These are phyloP conservation scores for Ornithoptera priamus DNA, from an alignment of 2,888 invertebrate genomes.

Conservation along the genomic window DNA sequence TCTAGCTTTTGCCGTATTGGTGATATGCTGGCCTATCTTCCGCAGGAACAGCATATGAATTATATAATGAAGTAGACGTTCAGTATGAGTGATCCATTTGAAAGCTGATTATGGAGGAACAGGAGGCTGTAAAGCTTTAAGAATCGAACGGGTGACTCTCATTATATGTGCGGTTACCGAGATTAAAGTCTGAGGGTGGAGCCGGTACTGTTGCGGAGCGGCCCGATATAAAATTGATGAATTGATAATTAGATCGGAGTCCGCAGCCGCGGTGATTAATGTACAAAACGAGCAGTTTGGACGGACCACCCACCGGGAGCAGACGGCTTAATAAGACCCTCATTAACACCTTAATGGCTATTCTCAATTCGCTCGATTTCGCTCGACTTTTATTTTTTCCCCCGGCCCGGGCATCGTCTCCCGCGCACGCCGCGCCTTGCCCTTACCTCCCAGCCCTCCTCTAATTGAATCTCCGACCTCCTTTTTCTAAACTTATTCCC, in stretches of 20 bases:
- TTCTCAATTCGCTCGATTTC: slow-evolving; percentile 77
- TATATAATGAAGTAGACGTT: too few species aligned
- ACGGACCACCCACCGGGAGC: slow-evolving; percentile 76
- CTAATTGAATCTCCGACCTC: slow-evolving; percentile 74
- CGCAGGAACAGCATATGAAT: too few species aligned
- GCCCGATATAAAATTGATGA: slow-evolving; percentile 51
- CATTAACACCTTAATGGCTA: slow-evolving; percentile 80
- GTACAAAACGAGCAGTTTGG: slow-evolving; percentile 66
- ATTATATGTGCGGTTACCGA: too few species aligned
- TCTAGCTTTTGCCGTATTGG: too few species aligned
- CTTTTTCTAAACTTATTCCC: slow-evolving; percentile 76
- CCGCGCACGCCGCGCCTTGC: slow-evolving; percentile 49
- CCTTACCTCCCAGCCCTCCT: slow-evolving; percentile 46
- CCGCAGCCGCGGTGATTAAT: slow-evolving; percentile 71
- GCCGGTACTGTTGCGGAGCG: slow-evolving; percentile 44
- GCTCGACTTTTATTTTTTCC: slow-evolving; percentile 72
- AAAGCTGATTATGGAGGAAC: background rate
- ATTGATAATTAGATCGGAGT: slow-evolving; percentile 64
- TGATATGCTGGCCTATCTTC: too few species aligned
- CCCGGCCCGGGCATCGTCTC: slow-evolving; percentile 49
- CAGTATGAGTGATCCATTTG: too few species aligned
- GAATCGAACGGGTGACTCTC: slow-evolving; percentile 9
- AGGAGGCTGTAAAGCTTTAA: slow-evolving; percentile 5
- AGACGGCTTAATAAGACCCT: slow-evolving; percentile 79
- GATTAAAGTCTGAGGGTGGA: too few species aligned